A percentile compares a stretch with the other conserved stretches of the same genome.
Conservation (phyloP, 2,797 vertebrate species). For the Molossus molossus region DNA sequence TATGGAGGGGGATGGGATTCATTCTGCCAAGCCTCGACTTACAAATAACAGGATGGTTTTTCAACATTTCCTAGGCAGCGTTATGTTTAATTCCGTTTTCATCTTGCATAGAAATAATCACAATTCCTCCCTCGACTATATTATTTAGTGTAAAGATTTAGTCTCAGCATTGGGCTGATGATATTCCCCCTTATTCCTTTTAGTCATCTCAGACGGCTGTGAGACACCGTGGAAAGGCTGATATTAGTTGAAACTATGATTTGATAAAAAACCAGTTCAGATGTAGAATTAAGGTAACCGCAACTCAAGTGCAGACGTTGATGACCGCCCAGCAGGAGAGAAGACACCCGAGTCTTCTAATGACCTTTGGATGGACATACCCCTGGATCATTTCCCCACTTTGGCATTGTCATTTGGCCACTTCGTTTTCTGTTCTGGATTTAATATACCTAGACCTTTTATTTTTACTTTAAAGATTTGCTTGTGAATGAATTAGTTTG, state of each 20-base stretch:
- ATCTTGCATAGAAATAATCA: background rate
- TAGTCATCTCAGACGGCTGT: background rate
- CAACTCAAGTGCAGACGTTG: background rate
- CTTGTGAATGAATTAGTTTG: constrained; percentile 56
- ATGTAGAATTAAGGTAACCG: constrained; percentile 42
- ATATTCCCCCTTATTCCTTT: constrained; percentile 1
- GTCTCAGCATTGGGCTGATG: background rate
- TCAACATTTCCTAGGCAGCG: background rate
- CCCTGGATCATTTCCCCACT: background rate
- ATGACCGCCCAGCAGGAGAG: background rate
- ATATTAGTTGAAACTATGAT: background rate
- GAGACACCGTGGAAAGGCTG: background rate
- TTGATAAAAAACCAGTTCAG: constrained; percentile 43
- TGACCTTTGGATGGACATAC: background rate
- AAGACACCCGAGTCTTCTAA: background rate
- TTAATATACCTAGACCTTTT: background rate
- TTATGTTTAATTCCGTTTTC: constrained; percentile 39
- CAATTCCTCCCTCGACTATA: background rate
- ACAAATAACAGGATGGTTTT: background rate
- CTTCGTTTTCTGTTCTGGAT: constrained; percentile 15
- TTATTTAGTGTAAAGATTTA: background rate
- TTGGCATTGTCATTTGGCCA: background rate
- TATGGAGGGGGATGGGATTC: too few species aligned
- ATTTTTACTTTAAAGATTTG: constrained; percentile 37
- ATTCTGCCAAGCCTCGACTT: background rate